A percentile compares a stretch with the other conserved stretches of the same genome.
phyloP scores from a whole-genome alignment of 2,797 vertebrate genomes.

The Amniataba percoides region DNA sequence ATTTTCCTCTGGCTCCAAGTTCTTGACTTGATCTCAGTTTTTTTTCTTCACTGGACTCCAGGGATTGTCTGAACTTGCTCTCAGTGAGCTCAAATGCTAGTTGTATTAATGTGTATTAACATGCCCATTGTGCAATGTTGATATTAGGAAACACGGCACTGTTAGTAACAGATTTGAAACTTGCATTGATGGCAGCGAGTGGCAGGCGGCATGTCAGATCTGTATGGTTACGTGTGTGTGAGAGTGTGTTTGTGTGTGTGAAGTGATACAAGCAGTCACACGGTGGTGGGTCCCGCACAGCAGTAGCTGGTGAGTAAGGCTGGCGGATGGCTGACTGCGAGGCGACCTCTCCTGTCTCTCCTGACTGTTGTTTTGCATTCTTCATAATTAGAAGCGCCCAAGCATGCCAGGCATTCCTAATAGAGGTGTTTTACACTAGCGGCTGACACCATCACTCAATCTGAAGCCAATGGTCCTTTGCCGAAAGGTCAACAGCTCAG shows the following conservation, averaged over 20 bases:
- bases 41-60: slow-evolving; percentile 39
- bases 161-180: slow-evolving; percentile 12
- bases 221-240: slow-evolving; percentile 23
- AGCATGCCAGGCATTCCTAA: slow-evolving; percentile 81
- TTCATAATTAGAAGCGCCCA: slow-evolving; percentile 80
- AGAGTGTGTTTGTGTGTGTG: slow-evolving; percentile 28
- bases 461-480: slow-evolving; percentile 74
- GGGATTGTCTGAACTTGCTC: slow-evolving; percentile 61
- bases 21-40: slow-evolving; percentile 49
- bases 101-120: background rate
- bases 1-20: slow-evolving; percentile 55
- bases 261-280: slow-evolving; percentile 53
- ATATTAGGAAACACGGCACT: slow-evolving; percentile 36
- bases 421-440: slow-evolving; percentile 82
- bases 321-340: slow-evolving; percentile 49
- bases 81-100: slow-evolving; percentile 42
- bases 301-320: slow-evolving; percentile 49
- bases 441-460: slow-evolving; percentile 83
- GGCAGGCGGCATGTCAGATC: slow-evolving; percentile 33
- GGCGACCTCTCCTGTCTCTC: slow-evolving; percentile 62
- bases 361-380: slow-evolving; percentile 84
- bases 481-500: slow-evolving; percentile 78
- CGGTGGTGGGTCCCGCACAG: slow-evolving; percentile 62
- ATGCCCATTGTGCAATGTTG: slow-evolving; percentile 2
- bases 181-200: slow-evolving; percentile 12